phyloP scores from a whole-genome alignment of 2,113 vertebrate genomes.

The Salvelinus namaycush region DNA sequence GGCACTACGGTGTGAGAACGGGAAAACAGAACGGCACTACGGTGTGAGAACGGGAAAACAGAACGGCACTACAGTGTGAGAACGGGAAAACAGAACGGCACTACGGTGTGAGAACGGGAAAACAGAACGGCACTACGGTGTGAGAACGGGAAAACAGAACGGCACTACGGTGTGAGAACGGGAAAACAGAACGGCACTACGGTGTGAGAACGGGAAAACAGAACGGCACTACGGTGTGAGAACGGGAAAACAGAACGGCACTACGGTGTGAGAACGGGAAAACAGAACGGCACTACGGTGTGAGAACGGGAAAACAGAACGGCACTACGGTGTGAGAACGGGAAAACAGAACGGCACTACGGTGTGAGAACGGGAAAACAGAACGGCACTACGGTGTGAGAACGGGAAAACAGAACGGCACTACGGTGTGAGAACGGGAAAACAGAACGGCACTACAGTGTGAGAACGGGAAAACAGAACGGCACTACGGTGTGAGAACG shows the following conservation, averaged over 20 bases:
- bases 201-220: neutral
- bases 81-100: neutral
- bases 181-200: neutral
- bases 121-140: neutral
- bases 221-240: neutral
- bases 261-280: neutral
- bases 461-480: neutral
- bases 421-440: too few species aligned
- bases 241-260: neutral
- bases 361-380: neutral
- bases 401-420: neutral
- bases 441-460: neutral
- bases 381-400: neutral
- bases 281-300: neutral
- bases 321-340: neutral
- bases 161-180: neutral
- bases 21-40: neutral
- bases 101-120: neutral
- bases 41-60: too few species aligned
- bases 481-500: neutral
- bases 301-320: neutral
- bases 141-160: neutral
- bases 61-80: neutral
- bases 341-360: neutral
- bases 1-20: neutral